Base-by-base conservation (phyloP, 2,797 vertebrate species). In the Coregonus sp. region DNA sequence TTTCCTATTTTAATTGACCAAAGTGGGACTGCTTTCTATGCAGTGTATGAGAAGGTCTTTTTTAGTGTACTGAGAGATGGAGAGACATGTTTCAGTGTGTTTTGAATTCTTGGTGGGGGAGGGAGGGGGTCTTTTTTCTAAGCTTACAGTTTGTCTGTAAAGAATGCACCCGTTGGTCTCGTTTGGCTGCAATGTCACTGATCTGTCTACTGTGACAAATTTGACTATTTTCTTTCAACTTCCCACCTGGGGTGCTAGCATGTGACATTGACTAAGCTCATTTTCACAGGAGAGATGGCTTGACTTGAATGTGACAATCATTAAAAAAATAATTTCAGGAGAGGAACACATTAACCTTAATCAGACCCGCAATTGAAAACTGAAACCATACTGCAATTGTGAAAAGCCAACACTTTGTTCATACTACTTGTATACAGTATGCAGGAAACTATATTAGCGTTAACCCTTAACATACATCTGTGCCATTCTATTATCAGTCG, bases 21-120 rank as follows among this genome's bases (percentile, higher is more conserved):
- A 99, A 98, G 96, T 97, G 97, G 96, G 96, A 96, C 97, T 98
- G 97, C 97, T 97, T 95, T 97, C 96, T 97, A 96, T 96, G 97
- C 98, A 98, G 97, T 96, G 93, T 95, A 94, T 95, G 95, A 96
- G 96, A 94, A 96, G 97, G 96, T 98, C 96, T 96, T 96, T 87
- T 85, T 95, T 93, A 61, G n/a, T 96, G 95, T 96, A 95, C 94
- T 93, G 94, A 95, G 91, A 94, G 94, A 95, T 90, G 93, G 94
- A 94, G 91, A 96, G 92, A 94, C 92, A 92, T 89, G 93, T 95
- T 94, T 87, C 83, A 93, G 92, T 95, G 86, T 90, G 93, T 84
- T 89, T 91, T 94, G 92, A 94, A 91, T 91, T 95, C 84, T 92
- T 95, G 93, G 92, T 80, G 93, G 94, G 86, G 93, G 92, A 78